A percentile compares a stretch with the other conserved stretches of the same genome.
Conservation (phyloP, 2,797 vertebrate genomes). For the Coracias cyanogaster region DNA sequence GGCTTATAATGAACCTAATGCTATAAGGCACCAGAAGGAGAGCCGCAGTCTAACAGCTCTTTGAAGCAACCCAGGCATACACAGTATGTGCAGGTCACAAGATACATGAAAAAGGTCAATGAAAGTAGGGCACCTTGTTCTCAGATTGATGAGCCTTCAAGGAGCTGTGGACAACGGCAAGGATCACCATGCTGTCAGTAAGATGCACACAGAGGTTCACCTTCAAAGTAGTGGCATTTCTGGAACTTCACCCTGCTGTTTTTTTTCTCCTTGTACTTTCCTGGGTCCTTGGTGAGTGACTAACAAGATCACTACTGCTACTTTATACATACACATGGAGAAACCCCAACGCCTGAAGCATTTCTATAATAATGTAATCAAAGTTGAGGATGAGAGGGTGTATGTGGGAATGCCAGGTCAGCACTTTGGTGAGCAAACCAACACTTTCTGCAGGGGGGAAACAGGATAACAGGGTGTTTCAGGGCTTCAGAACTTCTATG, state of each 20-base stretch:
- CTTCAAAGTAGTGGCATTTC: slow-evolving; percentile 9
- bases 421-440: not conserved
- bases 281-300: not conserved
- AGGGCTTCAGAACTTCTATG: not conserved
- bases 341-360: not conserved
- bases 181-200: not conserved
- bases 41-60: not conserved
- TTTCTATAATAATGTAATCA: not conserved
- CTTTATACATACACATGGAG: not conserved
- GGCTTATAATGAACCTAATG: slow-evolving; percentile 19
- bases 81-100: not conserved
- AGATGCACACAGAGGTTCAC: not conserved
- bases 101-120: not conserved
- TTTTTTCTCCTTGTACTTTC: not conserved
- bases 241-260: not conserved
- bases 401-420: not conserved
- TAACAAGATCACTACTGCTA: not conserved
- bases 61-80: not conserved
- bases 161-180: not conserved
- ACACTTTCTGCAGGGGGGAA: not conserved
- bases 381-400: not conserved
- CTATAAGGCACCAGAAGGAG: slow-evolving; percentile 17
- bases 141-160: slow-evolving; percentile 37
- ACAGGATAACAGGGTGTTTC: not conserved
- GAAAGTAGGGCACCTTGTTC: slow-evolving; percentile 16